Evolutionary conservation across 1,140 invertebrate genomes (phyloP).

Genomic region (Semibalanus balanoides): DNA sequence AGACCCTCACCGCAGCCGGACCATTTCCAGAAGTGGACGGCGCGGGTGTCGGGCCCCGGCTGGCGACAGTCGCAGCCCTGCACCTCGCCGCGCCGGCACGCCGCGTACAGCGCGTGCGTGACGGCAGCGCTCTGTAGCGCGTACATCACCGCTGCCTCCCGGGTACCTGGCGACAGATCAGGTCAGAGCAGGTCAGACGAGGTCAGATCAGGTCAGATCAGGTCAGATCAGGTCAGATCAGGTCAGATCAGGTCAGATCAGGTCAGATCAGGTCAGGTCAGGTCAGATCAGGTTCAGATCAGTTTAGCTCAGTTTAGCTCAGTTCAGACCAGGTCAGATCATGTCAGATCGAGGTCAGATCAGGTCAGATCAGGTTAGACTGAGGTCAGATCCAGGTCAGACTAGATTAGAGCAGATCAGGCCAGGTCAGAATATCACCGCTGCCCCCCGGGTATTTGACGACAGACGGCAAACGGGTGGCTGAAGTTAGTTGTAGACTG

Average conservation of each 20-base stretch:
- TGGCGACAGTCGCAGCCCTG: conserved; percentile 90
- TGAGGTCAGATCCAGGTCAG: too few relatives aligned
- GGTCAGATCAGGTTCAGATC: too few relatives aligned
- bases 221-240: not conserved
- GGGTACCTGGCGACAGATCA: conserved; percentile 1
- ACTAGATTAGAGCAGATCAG: too few relatives aligned
- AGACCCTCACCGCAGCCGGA: conserved; percentile 91
- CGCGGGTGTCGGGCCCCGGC: conserved; percentile 30
- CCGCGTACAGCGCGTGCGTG: conserved; percentile 78
- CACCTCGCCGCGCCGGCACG: conserved; percentile 85
- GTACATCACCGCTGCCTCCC: conserved; percentile 93
- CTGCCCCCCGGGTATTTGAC: conserved; percentile 52
- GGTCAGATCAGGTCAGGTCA: not conserved
- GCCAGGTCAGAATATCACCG: too few relatives aligned
- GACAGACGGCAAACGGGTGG: too few relatives aligned
- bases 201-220: not conserved
- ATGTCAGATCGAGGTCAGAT: too few relatives aligned
- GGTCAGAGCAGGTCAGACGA: not conserved
- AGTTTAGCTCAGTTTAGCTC: too few relatives aligned
- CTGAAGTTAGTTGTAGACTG: too few relatives aligned
- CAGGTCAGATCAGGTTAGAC: too few relatives aligned
- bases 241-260: not conserved
- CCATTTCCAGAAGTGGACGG: conserved; percentile 77
- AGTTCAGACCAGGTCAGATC: too few relatives aligned
- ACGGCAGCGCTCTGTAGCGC: conserved; percentile 89